A percentile compares a stretch with the other conserved stretches of the same genome.
Conservation (phyloP, 2,113 vertebrate genomes). For the Indri indri region DNA sequence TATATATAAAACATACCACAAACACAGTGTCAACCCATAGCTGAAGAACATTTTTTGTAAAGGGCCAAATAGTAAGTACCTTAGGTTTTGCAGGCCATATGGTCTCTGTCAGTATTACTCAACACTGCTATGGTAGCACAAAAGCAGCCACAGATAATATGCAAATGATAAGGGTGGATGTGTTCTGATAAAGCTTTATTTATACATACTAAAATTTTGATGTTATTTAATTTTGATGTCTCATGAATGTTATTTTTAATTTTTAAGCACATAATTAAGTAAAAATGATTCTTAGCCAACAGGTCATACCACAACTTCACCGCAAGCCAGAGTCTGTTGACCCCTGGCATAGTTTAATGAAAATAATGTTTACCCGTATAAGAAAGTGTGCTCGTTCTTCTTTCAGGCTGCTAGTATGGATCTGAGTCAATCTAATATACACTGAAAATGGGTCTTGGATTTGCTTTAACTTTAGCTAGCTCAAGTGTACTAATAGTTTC, state of each 20-base stretch:
- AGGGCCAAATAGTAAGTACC: background rate
- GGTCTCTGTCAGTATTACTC: background rate
- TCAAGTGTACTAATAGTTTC: background rate
- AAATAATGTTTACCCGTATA: background rate
- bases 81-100: background rate
- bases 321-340: background rate
- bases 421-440: background rate
- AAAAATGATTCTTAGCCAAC: background rate
- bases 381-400: background rate
- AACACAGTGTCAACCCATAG: background rate
- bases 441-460: background rate
- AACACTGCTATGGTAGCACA: background rate
- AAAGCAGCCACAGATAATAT: background rate
- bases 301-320: background rate
- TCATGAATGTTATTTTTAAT: background rate
- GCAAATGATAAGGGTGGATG: background rate
- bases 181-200: background rate
- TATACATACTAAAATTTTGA: background rate
- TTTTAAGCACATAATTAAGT: background rate
- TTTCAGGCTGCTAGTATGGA: background rate
- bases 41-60: background rate
- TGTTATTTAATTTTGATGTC: background rate
- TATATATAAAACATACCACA: background rate
- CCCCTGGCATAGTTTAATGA: background rate
- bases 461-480: background rate